These are phyloP conservation scores for Antheraea pernyi DNA, from an alignment of 1,140 invertebrate genomes.

Conservation along the genomic window DNA sequence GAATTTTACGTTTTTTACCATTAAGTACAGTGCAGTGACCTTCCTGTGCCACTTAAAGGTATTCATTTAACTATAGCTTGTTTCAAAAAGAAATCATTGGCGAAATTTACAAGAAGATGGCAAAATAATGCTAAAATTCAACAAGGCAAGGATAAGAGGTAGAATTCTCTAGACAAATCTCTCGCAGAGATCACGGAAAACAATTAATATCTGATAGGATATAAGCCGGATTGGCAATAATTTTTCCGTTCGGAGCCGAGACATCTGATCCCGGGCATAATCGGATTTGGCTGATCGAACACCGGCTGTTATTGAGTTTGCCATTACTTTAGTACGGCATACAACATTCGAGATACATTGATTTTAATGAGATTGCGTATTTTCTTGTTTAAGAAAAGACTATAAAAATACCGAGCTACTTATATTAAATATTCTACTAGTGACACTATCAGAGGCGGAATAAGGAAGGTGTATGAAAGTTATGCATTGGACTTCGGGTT, in stretches of 20 bases:
- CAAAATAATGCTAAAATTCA: background rate
- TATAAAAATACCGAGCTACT: background rate
- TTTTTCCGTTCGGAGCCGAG: slow-evolving; percentile 45
- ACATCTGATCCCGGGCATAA: slow-evolving; percentile 70
- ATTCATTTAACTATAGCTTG: too few species aligned
- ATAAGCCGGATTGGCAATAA: slow-evolving; percentile 63
- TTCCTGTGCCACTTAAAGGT: too few species aligned
- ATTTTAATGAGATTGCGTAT: slow-evolving; percentile 65
- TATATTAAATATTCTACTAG: background rate
- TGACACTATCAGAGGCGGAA: too few species aligned
- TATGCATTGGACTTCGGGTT: too few species aligned
- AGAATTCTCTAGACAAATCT: slow-evolving; percentile 10
- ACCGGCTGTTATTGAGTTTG: slow-evolving; percentile 60
- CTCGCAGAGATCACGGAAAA: slow-evolving; percentile 48
- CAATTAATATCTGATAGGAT: slow-evolving; percentile 63
- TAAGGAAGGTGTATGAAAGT: too few species aligned
- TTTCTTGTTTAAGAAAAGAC: background rate
- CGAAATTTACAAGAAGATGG: too few species aligned
- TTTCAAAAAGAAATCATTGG: too few species aligned
- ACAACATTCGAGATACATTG: slow-evolving; percentile 50
- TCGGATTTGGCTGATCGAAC: slow-evolving; percentile 71
- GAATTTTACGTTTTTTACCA: too few species aligned
- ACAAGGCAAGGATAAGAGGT: background rate
- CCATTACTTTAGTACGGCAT: slow-evolving; percentile 54
- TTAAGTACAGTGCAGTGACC: too few species aligned